phyloP scores from a whole-genome alignment of 1,140 invertebrate species.

The Dendrolimus punctatus region DNA sequence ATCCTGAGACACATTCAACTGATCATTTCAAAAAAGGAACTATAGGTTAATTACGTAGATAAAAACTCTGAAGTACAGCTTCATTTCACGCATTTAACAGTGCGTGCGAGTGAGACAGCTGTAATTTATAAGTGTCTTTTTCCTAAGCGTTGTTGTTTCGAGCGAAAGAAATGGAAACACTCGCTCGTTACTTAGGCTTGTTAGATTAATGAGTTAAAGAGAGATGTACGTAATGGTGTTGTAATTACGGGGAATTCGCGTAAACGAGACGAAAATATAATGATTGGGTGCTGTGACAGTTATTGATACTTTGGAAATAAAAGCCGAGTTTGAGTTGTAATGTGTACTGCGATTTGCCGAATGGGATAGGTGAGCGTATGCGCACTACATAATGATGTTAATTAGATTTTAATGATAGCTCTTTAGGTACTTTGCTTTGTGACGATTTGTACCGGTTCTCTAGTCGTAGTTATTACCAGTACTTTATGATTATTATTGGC shows the following conservation, averaged over 20 bases:
- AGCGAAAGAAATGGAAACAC: slow-evolving; percentile 55
- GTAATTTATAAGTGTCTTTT: slow-evolving; percentile 30
- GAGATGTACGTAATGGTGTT: slow-evolving; percentile 49
- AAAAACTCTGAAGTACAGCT: slow-evolving; percentile 35
- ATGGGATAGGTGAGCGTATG: slow-evolving; percentile 22
- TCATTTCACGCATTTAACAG: slow-evolving; percentile 27
- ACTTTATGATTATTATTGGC: too few relatives aligned
- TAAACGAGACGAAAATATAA: slow-evolving; percentile 61
- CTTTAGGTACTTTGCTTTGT: slow-evolving; percentile 4
- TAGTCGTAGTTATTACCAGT: too few relatives aligned
- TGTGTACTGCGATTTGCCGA: too few relatives aligned
- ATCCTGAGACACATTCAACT: slow-evolving; percentile 39
- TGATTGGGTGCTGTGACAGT: slow-evolving; percentile 56
- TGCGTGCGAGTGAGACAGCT: slow-evolving; percentile 33
- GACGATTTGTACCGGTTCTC: too few relatives aligned
- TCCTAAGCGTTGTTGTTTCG: slow-evolving; percentile 26
- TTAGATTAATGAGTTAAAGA: slow-evolving; percentile 57
- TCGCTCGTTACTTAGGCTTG: slow-evolving; percentile 25
- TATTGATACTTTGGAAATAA: slow-evolving; percentile 57
- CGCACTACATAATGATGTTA: slow-evolving; percentile 44
- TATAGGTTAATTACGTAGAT: slow-evolving; percentile 32
- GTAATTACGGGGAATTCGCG: slow-evolving; percentile 54
- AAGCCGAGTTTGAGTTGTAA: slow-evolving; percentile 29
- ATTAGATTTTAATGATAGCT: slow-evolving; percentile 46
- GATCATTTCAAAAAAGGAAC: slow-evolving; percentile 46